Evolutionary conservation across 92 coral and sea anemone genomes (phyloP).

Genomic region (Epizoanthus rinbou): DNA sequence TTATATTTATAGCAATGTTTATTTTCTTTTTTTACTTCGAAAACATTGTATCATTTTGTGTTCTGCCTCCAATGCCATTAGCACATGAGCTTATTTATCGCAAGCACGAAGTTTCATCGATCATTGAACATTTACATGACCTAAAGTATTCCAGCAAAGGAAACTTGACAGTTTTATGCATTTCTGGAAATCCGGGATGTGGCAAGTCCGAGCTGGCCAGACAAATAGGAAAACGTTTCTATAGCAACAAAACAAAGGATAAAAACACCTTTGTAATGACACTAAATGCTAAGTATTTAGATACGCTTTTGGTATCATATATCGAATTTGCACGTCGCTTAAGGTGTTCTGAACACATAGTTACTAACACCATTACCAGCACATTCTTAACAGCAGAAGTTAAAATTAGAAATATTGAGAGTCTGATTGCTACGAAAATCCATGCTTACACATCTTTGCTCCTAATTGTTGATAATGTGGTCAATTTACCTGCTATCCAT

Average conservation of each 20-base stretch:
- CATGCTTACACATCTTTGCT: constrained; percentile 47
- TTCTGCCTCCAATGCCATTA: not conserved
- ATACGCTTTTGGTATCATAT: constrained; percentile 51
- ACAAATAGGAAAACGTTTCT: not conserved
- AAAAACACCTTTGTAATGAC: constrained; percentile 42
- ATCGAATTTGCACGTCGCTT: constrained; percentile 51
- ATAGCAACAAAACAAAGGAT: not conserved
- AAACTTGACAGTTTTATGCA: constrained; percentile 5
- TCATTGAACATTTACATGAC: not conserved
- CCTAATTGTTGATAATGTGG: constrained; percentile 49
- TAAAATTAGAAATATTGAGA: constrained; percentile 49
- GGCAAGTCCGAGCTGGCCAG: constrained; percentile 47
- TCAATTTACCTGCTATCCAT: not conserved
- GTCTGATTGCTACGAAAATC: constrained; percentile 24
- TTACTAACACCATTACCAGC: constrained; percentile 29
- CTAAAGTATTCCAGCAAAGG: not conserved
- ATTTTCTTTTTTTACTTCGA: no score
- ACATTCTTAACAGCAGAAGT: constrained; percentile 43
- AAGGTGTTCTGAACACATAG: constrained; percentile 10
- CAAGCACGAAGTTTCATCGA: not conserved
- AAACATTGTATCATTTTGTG: not conserved
- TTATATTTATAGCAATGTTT: no score
- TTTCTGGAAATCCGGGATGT: constrained; percentile 52
- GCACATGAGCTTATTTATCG: not conserved
- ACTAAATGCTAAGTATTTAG: constrained; percentile 47